Conservation (phyloP, 2,888 invertebrate species). For the Hydroisotoma schaefferi region DNA sequence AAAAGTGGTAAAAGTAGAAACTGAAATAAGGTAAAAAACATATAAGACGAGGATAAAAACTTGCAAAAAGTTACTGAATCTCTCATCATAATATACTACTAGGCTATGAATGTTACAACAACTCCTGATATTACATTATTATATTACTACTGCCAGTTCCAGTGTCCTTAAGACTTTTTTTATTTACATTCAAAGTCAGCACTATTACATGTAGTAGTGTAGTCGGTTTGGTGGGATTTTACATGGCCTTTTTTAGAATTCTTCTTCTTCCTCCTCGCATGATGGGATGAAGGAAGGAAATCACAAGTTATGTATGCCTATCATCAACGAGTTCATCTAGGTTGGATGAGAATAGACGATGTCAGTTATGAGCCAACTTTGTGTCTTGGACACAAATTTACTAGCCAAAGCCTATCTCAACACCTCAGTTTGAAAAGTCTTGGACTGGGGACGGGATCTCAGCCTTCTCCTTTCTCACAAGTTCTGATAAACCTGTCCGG, state of each 20-base stretch:
- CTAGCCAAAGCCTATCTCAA: conserved; percentile 39
- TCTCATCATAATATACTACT: no score
- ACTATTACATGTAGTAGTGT: not conserved
- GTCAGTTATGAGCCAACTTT: conserved; percentile 48
- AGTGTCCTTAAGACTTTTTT: not conserved
- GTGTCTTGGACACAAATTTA: conserved; percentile 25
- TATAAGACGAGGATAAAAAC: no score
- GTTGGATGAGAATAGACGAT: conserved; percentile 49
- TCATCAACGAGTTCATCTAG: conserved; percentile 45
- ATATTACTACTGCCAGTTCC: not conserved
- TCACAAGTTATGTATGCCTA: conserved; percentile 49
- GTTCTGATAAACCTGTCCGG: conserved; percentile 4
- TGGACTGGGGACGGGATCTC: not conserved
- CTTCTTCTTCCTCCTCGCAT: conserved; percentile 20
- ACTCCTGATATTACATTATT: not conserved
- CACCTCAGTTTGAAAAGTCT: conserved; percentile 15
- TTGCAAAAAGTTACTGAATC: no score
- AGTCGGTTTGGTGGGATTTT: not conserved
- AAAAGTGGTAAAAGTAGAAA: no score
- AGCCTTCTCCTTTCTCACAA: not conserved
- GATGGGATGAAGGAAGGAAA: conserved; percentile 35
- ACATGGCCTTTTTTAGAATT: not conserved
- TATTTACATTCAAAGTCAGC: not conserved
- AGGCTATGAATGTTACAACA: no score
- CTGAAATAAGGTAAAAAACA: no score